These are phyloP conservation scores for Stigmatopora argus DNA, from an alignment of 2,113 vertebrate genomes.

Conservation along the genomic window DNA sequence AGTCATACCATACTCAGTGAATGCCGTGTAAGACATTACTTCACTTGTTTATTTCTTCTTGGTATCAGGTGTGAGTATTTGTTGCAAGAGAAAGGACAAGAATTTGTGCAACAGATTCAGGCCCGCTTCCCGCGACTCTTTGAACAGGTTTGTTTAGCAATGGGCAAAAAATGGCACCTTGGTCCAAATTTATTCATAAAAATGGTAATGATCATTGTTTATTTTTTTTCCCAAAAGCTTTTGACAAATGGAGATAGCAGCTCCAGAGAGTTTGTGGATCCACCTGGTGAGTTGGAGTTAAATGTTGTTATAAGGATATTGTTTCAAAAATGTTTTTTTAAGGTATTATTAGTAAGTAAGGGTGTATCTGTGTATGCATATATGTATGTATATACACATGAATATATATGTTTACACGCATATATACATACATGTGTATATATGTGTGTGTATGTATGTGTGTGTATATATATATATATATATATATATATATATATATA, in stretches of 20 bases:
- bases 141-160: slow-evolving; percentile 79
- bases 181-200: not conserved
- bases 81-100: slow-evolving; percentile 85
- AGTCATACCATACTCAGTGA: not conserved
- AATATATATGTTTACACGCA: too few species aligned
- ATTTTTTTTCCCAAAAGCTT: slow-evolving; percentile 69
- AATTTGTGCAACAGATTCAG: slow-evolving; percentile 91
- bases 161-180: not conserved
- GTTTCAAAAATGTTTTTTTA: too few species aligned
- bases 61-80: slow-evolving; percentile 86
- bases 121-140: slow-evolving; percentile 91
- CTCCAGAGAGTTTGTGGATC: slow-evolving; percentile 83
- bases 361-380: too few species aligned
- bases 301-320: too few species aligned
- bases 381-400: too few species aligned
- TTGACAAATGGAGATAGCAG: slow-evolving; percentile 81
- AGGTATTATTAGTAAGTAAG: too few species aligned
- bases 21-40: not conserved
- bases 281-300: slow-evolving; percentile 75
- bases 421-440: too few species aligned
- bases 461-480: too few species aligned
- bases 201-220: not conserved
- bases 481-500: too few species aligned
- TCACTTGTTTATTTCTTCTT: not conserved
- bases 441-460: too few species aligned